A percentile compares a stretch with the other conserved stretches of the same genome.
These are phyloP conservation scores for Eufriesea mexicana DNA, from an alignment of 1,140 invertebrate genomes.

Conservation along the genomic window DNA sequence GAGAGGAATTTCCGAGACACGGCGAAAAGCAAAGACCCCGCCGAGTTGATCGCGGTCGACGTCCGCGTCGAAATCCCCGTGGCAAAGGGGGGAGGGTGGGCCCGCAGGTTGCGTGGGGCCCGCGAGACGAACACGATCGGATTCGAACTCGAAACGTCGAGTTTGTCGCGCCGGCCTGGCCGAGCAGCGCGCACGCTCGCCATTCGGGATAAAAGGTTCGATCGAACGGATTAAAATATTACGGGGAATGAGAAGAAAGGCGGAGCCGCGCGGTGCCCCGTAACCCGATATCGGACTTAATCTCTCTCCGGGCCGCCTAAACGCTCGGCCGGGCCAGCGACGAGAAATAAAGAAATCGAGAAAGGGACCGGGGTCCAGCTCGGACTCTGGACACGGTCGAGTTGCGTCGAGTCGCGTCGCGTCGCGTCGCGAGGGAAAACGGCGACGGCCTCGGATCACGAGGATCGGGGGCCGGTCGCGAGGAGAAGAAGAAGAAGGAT, in stretches of 20 bases:
- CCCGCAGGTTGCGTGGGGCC: constrained; percentile 20
- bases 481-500: neutral
- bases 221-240: constrained; percentile 81
- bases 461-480: neutral
- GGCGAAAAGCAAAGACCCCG: no score
- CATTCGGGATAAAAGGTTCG: constrained; percentile 75
- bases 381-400: constrained; percentile 32
- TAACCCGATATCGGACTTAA: constrained; percentile 79
- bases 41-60: no score
- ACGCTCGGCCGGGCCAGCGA: constrained; percentile 65
- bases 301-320: constrained; percentile 72
- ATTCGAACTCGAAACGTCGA: constrained; percentile 29
- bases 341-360: constrained; percentile 66
- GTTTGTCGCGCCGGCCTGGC: constrained; percentile 7
- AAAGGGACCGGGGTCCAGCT: constrained; percentile 52
- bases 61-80: neutral
- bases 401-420: no score
- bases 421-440: neutral
- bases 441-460: constrained; percentile 8
- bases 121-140: neutral
- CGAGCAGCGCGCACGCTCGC: constrained; percentile 26
- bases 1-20: no score
- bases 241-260: constrained; percentile 76
- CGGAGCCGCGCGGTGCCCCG: constrained; percentile 61
- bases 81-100: neutral